Base-by-base conservation (phyloP, 2,888 invertebrate genomes). In the Pollenia labialis region DNA sequence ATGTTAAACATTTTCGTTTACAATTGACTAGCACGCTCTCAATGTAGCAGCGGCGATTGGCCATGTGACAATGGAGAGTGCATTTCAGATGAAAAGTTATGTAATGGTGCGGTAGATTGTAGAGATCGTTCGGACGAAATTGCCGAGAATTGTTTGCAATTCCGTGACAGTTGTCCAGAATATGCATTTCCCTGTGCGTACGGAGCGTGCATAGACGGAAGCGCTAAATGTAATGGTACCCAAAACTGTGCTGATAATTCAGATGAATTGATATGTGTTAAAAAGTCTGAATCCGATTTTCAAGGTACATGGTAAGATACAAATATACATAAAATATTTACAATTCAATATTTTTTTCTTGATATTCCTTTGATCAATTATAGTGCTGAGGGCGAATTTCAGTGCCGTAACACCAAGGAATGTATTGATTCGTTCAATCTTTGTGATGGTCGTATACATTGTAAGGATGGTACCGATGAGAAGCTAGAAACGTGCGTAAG, bases 131-230 rank as follows among this genome's bases (percentile, higher is more conserved):
- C 92, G 0, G 93, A 93, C 86, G 93, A 93, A 85, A 91, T 89
- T 9, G 88, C 90, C 0, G 76, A 89, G 52, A 85, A 84, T 12
- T 93, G 93, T 62, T 87, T 91, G 14, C 88, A 91, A n/a, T 46
- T 85, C 0, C 69, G 64, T n/a, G 44, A 52, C 0, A 58, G 89
- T 86, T 96, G 96, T 89, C 94, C 94, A 0, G 86, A 91, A 0
- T 94, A 94, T 88, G 93, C 95, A 50, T 92, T 91, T 81, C 89
- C 89, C 18, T 93, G 93, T 81, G 90, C 89, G 3, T 93, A 93
- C 10, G 93, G 93, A 0, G 93, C 90, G 1, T 91, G 91, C 52
- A 89, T 91, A 23, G 42, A 71, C 4, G 88, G 88, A 0, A 58
- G 18, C 0, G 76, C 83, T 0, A 69, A 58, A 69, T 91, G 91